These are phyloP conservation scores for Pachycephala philippinensis DNA, from an alignment of 2,113 vertebrate genomes.

Conservation along the genomic window DNA sequence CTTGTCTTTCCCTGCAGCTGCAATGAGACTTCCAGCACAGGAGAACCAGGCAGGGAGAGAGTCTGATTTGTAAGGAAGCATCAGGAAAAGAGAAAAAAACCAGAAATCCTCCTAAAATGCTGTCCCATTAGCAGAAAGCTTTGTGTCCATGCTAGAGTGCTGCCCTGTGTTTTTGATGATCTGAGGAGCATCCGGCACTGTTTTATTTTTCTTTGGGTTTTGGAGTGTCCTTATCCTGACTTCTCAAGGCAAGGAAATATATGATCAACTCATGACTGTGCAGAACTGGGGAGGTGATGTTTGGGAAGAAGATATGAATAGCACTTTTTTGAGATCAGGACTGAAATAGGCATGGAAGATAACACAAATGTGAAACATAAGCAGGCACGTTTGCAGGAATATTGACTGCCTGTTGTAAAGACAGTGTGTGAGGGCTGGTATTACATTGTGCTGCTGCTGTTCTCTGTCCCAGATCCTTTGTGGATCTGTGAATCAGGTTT, in stretches of 20 bases:
- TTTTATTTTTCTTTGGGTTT: not conserved
- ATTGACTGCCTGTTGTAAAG: not conserved
- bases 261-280: not conserved
- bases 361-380: not conserved
- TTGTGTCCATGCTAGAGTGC: not conserved
- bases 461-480: not conserved
- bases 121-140: not conserved
- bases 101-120: not conserved
- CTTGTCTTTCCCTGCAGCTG: conserved; percentile 22
- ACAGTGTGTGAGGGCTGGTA: not conserved
- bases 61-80: not conserved
- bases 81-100: not conserved
- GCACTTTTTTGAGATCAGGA: not conserved
- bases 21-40: not conserved
- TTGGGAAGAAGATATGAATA: not conserved
- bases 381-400: not conserved
- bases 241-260: not conserved
- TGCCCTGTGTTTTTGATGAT: not conserved
- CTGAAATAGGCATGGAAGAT: not conserved
- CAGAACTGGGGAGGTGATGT: not conserved
- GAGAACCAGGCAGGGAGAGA: not conserved
- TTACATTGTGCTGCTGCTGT: not conserved
- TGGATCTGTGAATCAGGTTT: not conserved
- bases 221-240: not conserved
- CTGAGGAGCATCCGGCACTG: not conserved